These are phyloP conservation scores for Aythya baeri DNA, from an alignment of 2,113 vertebrate genomes.

Conservation along the genomic window DNA sequence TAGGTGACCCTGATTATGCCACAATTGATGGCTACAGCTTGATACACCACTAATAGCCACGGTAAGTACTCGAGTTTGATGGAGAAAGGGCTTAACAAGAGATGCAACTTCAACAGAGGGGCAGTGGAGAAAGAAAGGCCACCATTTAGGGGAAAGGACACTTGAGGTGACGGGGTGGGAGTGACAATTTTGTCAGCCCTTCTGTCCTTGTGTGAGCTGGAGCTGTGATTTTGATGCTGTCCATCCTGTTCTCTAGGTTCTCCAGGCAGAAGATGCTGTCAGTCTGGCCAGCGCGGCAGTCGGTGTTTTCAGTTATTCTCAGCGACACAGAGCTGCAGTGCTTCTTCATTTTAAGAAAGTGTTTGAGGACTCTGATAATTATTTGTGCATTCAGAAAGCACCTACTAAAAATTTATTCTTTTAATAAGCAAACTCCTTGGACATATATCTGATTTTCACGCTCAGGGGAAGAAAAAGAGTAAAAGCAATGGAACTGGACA, in stretches of 20 bases:
- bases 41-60: slow-evolving; percentile 62
- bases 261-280: not conserved
- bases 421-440: not conserved
- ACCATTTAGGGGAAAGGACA: not conserved
- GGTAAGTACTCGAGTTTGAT: slow-evolving; percentile 59
- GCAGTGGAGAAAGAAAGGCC: not conserved
- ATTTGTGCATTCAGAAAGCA: not conserved
- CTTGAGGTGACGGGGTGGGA: not conserved
- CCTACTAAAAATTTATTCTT: not conserved
- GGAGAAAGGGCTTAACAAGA: not conserved
- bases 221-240: not conserved
- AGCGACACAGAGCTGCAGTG: not conserved
- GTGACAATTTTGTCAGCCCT: not conserved
- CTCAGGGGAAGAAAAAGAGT: not conserved
- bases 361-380: not conserved
- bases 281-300: not conserved
- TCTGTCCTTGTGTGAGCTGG: not conserved
- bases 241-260: not conserved
- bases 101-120: not conserved
- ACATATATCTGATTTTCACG: not conserved
- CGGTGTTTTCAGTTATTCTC: not conserved
- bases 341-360: slow-evolving; percentile 14
- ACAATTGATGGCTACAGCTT: slow-evolving; percentile 72
- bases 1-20: slow-evolving; percentile 74
- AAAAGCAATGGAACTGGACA: not conserved